Evolutionary conservation across 1,140 invertebrate genomes (phyloP).

Genomic region (Drosophila sproati): DNA sequence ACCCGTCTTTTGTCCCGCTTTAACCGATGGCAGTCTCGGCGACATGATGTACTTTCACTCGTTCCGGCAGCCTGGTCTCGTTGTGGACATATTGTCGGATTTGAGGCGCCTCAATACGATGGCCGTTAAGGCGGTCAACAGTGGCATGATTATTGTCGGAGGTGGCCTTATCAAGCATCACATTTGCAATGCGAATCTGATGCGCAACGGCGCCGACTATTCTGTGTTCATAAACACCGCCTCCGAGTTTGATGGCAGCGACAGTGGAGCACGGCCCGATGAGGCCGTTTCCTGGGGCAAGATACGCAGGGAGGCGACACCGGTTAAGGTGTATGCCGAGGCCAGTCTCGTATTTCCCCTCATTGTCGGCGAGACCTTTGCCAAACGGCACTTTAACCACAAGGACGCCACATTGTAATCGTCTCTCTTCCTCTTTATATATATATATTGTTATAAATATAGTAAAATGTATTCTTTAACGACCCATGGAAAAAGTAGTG

Average conservation of each 20-base stretch:
- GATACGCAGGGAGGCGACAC: slow-evolving; percentile 93
- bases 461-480: slow-evolving; percentile 34
- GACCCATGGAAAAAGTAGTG: slow-evolving; percentile 30
- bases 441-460: slow-evolving; percentile 21
- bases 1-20: slow-evolving; percentile 98
- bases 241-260: slow-evolving; percentile 99
- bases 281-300: slow-evolving; percentile 99
- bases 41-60: slow-evolving; percentile 99
- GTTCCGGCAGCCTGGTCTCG: slow-evolving; percentile 95
- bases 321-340: slow-evolving; percentile 98
- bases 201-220: slow-evolving; percentile 99
- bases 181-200: slow-evolving; percentile 98
- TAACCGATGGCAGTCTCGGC: slow-evolving; percentile 99
- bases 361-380: slow-evolving; percentile 98
- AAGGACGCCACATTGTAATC: slow-evolving; percentile 39
- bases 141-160: slow-evolving; percentile 98
- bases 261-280: slow-evolving; percentile 98
- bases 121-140: slow-evolving; percentile 96
- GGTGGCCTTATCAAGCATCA: slow-evolving; percentile 99
- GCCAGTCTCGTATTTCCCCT: slow-evolving; percentile 98
- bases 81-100: slow-evolving; percentile 98
- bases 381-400: slow-evolving; percentile 85
- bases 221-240: slow-evolving; percentile 99
- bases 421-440: slow-evolving; percentile 18
- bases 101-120: slow-evolving; percentile 95